These are phyloP conservation scores for Argyra leucocephala DNA, from an alignment of 2,888 invertebrate genomes.

Conservation along the genomic window DNA sequence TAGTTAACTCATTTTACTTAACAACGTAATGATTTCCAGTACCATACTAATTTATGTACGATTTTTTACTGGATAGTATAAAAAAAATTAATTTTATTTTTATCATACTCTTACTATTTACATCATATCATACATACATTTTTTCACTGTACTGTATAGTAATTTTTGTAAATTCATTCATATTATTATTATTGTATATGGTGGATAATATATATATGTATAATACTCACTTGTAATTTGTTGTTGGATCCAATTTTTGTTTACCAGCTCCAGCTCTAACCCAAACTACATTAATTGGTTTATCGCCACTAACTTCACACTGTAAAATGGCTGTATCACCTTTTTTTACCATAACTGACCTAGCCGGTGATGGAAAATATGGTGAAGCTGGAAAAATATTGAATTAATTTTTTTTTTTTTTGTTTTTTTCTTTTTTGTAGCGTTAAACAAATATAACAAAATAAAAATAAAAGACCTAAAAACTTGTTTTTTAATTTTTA, in stretches of 20 bases:
- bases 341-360: slow-evolving; percentile 61
- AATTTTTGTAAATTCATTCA: no score
- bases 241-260: slow-evolving; percentile 58
- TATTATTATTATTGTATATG: no score
- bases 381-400: slow-evolving; percentile 54
- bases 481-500: neutral
- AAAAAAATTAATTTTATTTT: no score
- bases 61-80: no score
- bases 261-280: slow-evolving; percentile 60
- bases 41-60: no score
- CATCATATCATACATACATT: neutral
- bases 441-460: neutral
- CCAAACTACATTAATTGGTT: slow-evolving; percentile 69
- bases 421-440: no score
- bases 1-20: no score
- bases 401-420: neutral
- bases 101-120: neutral
- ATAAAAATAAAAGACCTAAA: neutral
- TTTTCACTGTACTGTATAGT: neutral
- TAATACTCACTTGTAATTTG: slow-evolving; percentile 54
- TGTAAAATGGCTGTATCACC: slow-evolving; percentile 62
- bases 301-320: slow-evolving; percentile 70
- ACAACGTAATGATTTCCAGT: no score
- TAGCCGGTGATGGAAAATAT: slow-evolving; percentile 59
- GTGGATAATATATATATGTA: neutral